Evolutionary conservation across 2,113 vertebrate genomes (phyloP), one percentile per base, ranked within the genome.

Genomic region (Pelobates fuscus): DNA sequence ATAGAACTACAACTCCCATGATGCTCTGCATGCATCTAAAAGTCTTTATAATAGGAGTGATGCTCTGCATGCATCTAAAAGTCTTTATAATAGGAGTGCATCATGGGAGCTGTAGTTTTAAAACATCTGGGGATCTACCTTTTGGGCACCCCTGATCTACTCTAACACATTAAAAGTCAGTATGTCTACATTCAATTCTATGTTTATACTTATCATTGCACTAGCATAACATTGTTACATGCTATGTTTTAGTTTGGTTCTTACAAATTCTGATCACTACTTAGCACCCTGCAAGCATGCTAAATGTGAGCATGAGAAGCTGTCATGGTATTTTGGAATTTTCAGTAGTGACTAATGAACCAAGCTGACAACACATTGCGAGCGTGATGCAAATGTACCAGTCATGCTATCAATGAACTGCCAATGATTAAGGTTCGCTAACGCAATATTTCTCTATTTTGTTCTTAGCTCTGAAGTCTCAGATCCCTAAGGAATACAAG

Each of bases 361-460:
- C 26, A 66, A 77, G 68, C 73, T 68, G 68, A 77, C 72, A 76
- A 76, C 73, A 68, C 59, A 15, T 57, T 77, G 73, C 55, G 18
- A 29, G 64, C 24, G 5, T 60, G 62, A 61, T 30, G 55, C 55
- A 77, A 68, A 76, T 76, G 46, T 76, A 59, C 30, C 29, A 75
- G 63, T 59, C 72, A 68, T 49, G 65, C 73, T 68, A 67, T 68
- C 52, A 60, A 41, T 61, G 65, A 49, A 52, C 26, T 61, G 41
- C 55, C 73, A 68, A 61, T 68, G 73, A 61, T 77, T 68, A 20
- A 52, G 55, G 43, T 77, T 26, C 43, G 68, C 54, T 68, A 67
- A 68, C 44, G 55, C 26, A 68, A 49, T 43, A 12, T 52, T n/a
- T 61, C 61, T 8, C 24, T 24, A 44, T 65, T 7, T 26, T 67